A percentile compares a stretch with the other conserved stretches of the same genome.
These are phyloP conservation scores for Brienomyrus brachyistius DNA, from an alignment of 2,113 vertebrate genomes.

Conservation along the genomic window DNA sequence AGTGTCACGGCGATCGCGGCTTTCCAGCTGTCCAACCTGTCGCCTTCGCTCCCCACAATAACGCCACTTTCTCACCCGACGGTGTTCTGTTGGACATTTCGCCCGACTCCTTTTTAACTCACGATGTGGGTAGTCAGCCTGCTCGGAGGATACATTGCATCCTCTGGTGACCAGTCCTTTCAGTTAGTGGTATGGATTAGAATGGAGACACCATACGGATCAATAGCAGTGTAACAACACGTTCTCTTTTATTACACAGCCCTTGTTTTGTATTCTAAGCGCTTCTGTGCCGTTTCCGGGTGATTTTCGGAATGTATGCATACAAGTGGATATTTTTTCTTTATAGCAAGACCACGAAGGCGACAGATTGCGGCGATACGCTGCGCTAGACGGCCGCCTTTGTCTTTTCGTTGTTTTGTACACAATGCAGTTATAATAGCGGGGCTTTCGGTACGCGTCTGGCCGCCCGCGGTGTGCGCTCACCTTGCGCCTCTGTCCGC, in stretches of 20 bases:
- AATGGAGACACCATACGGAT: not conserved
- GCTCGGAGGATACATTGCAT: not conserved
- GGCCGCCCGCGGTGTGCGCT: not conserved
- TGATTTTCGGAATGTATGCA: not conserved
- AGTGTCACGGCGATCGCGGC: not conserved
- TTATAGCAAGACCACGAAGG: not conserved
- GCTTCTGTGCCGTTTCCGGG: not conserved
- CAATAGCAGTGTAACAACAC: not conserved
- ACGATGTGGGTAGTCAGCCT: not conserved
- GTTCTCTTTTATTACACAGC: not conserved
- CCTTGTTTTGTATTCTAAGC: not conserved
- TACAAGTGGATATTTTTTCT: not conserved
- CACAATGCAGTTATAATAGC: not conserved
- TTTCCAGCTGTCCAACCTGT: not conserved
- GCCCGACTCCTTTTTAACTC: not conserved
- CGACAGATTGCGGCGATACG: not conserved
- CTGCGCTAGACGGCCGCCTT: not conserved
- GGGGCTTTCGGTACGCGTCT: not conserved
- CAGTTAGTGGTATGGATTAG: not conserved
- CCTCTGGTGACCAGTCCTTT: too few relatives aligned
- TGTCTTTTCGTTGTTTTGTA: slow-evolving; percentile 3
- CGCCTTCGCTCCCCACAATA: not conserved
- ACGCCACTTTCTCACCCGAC: not conserved
- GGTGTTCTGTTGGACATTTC: not conserved
- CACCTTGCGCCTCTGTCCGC: not conserved